Evolutionary conservation across 1,140 invertebrate species (phyloP).

Genomic region (Dufourea novaeangliae): DNA sequence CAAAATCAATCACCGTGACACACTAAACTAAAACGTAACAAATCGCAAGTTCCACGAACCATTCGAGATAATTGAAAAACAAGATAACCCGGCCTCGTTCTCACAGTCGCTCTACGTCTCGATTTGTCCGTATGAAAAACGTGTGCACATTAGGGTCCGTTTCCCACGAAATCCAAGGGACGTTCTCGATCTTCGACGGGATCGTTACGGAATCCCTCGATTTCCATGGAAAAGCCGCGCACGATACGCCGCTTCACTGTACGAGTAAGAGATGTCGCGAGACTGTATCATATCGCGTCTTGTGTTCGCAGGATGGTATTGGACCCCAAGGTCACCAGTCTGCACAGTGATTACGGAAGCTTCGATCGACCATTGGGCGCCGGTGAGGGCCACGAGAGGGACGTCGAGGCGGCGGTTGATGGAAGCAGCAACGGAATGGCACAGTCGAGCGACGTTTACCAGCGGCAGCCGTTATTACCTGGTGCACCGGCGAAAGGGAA

Average conservation of each 20-base stretch:
- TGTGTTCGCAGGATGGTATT: constrained; percentile 81
- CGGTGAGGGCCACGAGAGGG: constrained; percentile 74
- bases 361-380: constrained; percentile 78
- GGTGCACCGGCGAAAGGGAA: constrained; percentile 77
- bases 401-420: constrained; percentile 77
- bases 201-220: not conserved
- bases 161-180: not conserved
- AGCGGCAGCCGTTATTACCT: constrained; percentile 81
- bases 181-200: not conserved
- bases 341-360: constrained; percentile 83
- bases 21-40: no score
- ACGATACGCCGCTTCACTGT: not conserved
- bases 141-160: not conserved
- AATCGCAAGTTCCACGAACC: no score
- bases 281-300: constrained; percentile 26
- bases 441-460: constrained; percentile 81
- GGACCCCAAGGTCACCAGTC: constrained; percentile 81
- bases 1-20: no score
- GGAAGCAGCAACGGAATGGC: constrained; percentile 78
- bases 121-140: no score
- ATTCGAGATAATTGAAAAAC: no score
- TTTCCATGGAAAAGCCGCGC: not conserved
- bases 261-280: not conserved
- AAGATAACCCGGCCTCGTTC: no score
- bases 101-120: no score